Conservation (phyloP, 2,888 invertebrate genomes). For the Allophyes oxyacanthae region DNA sequence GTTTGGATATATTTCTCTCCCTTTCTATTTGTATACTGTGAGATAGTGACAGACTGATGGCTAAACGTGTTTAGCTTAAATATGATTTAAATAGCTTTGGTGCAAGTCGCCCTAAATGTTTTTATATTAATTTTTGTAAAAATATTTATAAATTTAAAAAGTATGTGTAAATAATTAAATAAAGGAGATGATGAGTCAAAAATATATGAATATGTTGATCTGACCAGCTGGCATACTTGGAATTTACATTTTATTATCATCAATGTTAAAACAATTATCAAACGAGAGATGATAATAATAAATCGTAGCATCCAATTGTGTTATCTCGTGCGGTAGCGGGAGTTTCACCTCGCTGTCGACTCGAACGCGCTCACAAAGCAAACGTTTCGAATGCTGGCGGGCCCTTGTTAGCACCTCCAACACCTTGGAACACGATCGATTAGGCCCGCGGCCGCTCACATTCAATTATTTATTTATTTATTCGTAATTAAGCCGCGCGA, state of each 20-base stretch:
- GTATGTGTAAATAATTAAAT: too few relatives aligned
- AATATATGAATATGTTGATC: too few relatives aligned
- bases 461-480: slow-evolving; percentile 90
- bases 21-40: too few relatives aligned
- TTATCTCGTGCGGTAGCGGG: slow-evolving; percentile 59
- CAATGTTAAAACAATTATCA: slow-evolving; percentile 42
- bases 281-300: slow-evolving; percentile 44
- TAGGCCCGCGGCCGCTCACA: slow-evolving; percentile 88
- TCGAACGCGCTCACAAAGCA: slow-evolving; percentile 51
- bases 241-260: slow-evolving; percentile 17
- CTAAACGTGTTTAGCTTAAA: too few relatives aligned
- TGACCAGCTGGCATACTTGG: background rate
- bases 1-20: too few relatives aligned
- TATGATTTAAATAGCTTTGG: too few relatives aligned
- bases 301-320: slow-evolving; percentile 45
- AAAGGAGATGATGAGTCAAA: too few relatives aligned
- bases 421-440: slow-evolving; percentile 80
- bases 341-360: slow-evolving; percentile 38
- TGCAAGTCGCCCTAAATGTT: too few relatives aligned
- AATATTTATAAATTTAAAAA: too few relatives aligned
- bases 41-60: too few relatives aligned
- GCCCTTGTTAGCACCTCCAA: slow-evolving; percentile 87
- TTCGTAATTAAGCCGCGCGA: slow-evolving; percentile 88
- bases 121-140: too few relatives aligned
- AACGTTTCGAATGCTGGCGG: slow-evolving; percentile 58